These are phyloP conservation scores for Ascidia mentula DNA, from an alignment of 23 tunicate genomes.

Conservation along the genomic window DNA sequence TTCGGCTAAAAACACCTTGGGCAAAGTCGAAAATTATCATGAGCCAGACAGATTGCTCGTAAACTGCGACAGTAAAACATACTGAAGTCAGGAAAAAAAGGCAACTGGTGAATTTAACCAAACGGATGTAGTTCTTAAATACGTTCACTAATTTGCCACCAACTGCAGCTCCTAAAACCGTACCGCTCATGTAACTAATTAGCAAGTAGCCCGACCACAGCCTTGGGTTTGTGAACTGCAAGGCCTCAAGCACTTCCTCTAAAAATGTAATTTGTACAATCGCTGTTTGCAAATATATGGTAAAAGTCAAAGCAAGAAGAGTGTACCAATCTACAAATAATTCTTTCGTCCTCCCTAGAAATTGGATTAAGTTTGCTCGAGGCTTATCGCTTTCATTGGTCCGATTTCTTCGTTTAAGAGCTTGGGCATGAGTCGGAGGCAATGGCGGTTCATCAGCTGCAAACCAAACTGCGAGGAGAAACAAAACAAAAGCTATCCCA, in stretches of 20 bases:
- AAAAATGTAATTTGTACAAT: neutral
- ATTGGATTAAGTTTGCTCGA: neutral
- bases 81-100: neutral
- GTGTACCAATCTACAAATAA: neutral
- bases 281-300: neutral
- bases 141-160: neutral
- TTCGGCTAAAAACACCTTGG: neutral
- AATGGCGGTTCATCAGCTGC: neutral
- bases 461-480: neutral
- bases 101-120: neutral
- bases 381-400: neutral
- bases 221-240: neutral
- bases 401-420: neutral
- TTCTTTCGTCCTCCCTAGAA: neutral
- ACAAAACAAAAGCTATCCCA: neutral
- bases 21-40: neutral
- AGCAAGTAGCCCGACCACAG: neutral
- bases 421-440: neutral
- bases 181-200: neutral
- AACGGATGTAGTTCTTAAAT: neutral
- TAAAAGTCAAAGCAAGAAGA: neutral
- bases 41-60: neutral
- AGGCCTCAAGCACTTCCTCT: neutral
- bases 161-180: neutral
- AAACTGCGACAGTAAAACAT: neutral